Conservation (phyloP, 2,888 invertebrate genomes). For the Rapana venosa region DNA sequence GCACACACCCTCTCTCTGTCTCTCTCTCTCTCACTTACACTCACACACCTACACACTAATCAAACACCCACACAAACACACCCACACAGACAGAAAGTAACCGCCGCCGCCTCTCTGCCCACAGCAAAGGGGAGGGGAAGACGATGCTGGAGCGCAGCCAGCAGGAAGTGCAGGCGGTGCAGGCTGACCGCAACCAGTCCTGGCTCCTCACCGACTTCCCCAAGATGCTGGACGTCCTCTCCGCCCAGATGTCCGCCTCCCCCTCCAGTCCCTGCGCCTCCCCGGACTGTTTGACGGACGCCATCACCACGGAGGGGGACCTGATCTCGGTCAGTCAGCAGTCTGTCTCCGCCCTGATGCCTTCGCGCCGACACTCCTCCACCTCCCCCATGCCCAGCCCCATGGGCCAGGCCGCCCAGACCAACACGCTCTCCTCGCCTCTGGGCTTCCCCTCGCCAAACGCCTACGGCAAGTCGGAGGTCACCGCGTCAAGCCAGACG, state of each 20-base stretch:
- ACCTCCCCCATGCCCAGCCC: constrained; percentile 28
- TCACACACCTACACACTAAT: neutral
- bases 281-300: constrained; percentile 3
- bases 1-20: too few relatives aligned
- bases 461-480: constrained; percentile 5
- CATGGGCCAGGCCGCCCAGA: neutral
- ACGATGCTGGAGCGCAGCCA: constrained; percentile 28
- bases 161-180: constrained; percentile 34
- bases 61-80: neutral
- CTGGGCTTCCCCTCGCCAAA: constrained; percentile 20
- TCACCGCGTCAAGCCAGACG: neutral
- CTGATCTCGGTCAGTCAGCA: constrained; percentile 2
- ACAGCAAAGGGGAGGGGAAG: constrained; percentile 30
- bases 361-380: constrained; percentile 15
- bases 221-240: constrained; percentile 32
- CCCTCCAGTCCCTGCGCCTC: neutral
- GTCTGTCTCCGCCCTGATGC: neutral
- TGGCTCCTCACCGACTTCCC: constrained; percentile 38
- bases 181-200: constrained; percentile 23
- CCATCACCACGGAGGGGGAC: constrained; percentile 36
- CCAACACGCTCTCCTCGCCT: neutral
- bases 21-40: too few relatives aligned
- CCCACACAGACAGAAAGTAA: neutral
- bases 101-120: neutral
- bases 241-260: neutral